These are phyloP conservation scores for Takifugu rubripes DNA, from an alignment of 2,797 vertebrate genomes.

Conservation along the genomic window DNA sequence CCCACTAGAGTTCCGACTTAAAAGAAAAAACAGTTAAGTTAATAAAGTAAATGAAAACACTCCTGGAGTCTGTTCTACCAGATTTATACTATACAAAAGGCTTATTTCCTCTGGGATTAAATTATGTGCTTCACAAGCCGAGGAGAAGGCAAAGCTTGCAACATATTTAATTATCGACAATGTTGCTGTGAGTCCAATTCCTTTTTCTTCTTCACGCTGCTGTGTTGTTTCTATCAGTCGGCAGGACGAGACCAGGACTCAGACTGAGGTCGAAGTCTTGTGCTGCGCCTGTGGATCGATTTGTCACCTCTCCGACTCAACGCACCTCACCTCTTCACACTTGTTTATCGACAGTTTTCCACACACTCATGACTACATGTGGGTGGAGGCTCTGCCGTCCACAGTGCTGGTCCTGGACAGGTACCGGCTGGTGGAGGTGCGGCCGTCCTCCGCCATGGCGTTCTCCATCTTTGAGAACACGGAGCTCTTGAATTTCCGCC, in stretches of 20 bases:
- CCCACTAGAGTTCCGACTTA: no score
- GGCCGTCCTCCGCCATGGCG: constrained; percentile 85
- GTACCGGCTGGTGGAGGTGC: constrained; percentile 78
- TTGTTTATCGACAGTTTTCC: not conserved
- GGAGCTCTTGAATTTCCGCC: constrained; percentile 81
- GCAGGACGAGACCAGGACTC: no score
- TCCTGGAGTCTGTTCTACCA: not conserved
- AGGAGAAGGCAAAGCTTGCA: not conserved
- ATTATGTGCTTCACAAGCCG: not conserved
- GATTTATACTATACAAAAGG: not conserved
- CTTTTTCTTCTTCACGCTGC: not conserved
- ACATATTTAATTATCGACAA: not conserved
- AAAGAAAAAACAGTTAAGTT: no score
- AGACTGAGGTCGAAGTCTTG: not conserved
- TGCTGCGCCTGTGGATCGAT: no score
- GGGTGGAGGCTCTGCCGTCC: constrained; percentile 70
- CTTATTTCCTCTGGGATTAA: not conserved
- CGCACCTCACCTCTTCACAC: not conserved
- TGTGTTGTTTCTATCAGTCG: no score
- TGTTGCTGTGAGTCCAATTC: not conserved
- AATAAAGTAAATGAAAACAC: no score
- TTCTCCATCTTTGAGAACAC: constrained; percentile 87
- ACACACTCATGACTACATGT: constrained; percentile 53
- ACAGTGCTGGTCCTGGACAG: constrained; percentile 82
- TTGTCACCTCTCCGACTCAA: no score